Conservation (phyloP, 1,140 invertebrate genomes). For the Leptinotarsa defecta region DNA sequence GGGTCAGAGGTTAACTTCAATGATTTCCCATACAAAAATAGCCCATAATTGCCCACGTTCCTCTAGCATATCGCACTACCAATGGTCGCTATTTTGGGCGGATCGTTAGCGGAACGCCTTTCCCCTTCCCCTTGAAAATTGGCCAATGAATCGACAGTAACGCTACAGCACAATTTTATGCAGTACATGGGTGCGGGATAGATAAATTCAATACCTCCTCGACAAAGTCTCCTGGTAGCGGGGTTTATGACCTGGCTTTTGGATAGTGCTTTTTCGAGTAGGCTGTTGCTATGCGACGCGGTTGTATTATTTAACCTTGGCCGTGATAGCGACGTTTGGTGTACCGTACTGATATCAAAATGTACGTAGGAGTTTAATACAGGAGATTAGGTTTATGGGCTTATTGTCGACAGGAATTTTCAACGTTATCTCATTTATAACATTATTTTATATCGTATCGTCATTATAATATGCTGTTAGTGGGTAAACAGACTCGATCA, state of each 20-base stretch:
- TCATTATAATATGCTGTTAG: no score
- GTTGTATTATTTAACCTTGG: conserved; percentile 18
- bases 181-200: background rate
- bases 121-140: background rate
- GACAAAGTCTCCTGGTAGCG: conserved; percentile 3
- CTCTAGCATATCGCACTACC: background rate
- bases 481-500: no score
- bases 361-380: background rate
- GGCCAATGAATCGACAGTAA: background rate
- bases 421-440: background rate
- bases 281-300: conserved; percentile 27
- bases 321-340: background rate
- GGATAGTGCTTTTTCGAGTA: conserved; percentile 12
- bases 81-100: conserved; percentile 10
- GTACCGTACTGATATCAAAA: background rate
- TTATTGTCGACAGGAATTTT: background rate
- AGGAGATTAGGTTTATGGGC: background rate
- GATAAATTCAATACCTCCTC: background rate
- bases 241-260: conserved; percentile 28
- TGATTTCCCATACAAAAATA: background rate
- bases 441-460: background rate
- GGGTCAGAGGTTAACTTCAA: background rate
- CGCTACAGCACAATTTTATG: background rate
- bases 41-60: background rate
- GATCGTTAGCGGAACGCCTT: background rate